Base-by-base conservation (phyloP, 2,797 vertebrate species). In the Enteromius argenteus region DNA sequence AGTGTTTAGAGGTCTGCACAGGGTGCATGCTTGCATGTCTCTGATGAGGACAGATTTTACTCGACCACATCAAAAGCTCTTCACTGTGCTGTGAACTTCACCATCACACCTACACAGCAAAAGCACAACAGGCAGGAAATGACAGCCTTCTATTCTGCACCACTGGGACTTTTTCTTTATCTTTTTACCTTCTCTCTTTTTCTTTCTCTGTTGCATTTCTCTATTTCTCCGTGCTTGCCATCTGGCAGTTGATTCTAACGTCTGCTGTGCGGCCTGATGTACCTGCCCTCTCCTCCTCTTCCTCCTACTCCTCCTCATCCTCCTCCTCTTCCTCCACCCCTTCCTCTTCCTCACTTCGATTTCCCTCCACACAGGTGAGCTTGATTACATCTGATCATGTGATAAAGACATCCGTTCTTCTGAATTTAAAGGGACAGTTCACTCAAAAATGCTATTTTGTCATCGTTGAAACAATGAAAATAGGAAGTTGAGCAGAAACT, bases 321-420 rank as follows among this genome's bases (percentile, higher is more conserved):
- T 32, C 32, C 3, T 88, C 91, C 66, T 90, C 92, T 30, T 89
- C 88, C 80, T 92, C 91, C 14, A 92, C 89, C 69, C 85, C 89
- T 71, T 91, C 92, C 53, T 89, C 89, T 81, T 92, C 89, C 79
- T 92, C 92, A 91, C 96, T 96, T 95, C 96, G 95, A 92, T 95
- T 93, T 85, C 94, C 96, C 93, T 96, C 97, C 86, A 94, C 96
- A 93, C 98, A 99, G 98, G 98, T 99, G 95, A 98, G 96, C 89
- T 79, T 62, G 3, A 72, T n/a, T 60, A 21, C 8, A 11, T 84
- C 11, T 46, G 81, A 81, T 86, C 74, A 85, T 88, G 27, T 75
- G 1, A 85, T 39, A 74, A 75, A 85, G 51, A 80, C 0, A 80
- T 81, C 67, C 19, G 11, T 46, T 46, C 27, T 60, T 44, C 23